phyloP scores from a whole-genome alignment of 2,888 invertebrate genomes.

The Eretmocerus hayati region DNA sequence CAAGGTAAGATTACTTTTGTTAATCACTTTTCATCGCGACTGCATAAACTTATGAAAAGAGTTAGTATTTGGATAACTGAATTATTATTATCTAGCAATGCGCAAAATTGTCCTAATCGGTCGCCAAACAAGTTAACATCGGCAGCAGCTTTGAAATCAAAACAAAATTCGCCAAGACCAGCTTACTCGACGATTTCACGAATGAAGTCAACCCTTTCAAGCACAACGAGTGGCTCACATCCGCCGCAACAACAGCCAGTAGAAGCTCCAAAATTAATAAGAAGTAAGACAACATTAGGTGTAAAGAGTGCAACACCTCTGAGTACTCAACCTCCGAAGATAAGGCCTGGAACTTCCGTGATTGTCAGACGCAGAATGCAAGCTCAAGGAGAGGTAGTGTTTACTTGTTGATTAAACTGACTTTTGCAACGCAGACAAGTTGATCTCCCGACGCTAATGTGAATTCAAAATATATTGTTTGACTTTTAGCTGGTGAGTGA shows the following conservation, averaged over 20 bases:
- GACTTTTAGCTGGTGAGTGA: too few species aligned
- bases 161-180: slow-evolving; percentile 29
- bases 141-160: background rate
- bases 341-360: slow-evolving; percentile 35
- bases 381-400: slow-evolving; percentile 18
- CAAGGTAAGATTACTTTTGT: background rate
- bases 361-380: slow-evolving; percentile 33
- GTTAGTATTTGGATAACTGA: background rate
- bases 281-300: slow-evolving; percentile 42
- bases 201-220: slow-evolving; percentile 25
- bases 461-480: too few species aligned
- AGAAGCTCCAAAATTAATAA: slow-evolving; percentile 30
- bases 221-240: slow-evolving; percentile 1
- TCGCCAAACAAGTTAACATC: slow-evolving; percentile 8
- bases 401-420: background rate
- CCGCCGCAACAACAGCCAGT: slow-evolving; percentile 4
- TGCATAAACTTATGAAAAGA: background rate
- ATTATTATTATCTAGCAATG: slow-evolving; percentile 2
- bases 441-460: too few species aligned
- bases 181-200: slow-evolving; percentile 50
- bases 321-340: slow-evolving; percentile 27
- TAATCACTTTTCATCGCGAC: background rate
- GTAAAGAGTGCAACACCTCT: slow-evolving; percentile 27
- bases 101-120: slow-evolving; percentile 2
- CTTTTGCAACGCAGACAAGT: too few species aligned